Conservation (phyloP, 2,797 vertebrate species). For the Oreortyx pictus region DNA sequence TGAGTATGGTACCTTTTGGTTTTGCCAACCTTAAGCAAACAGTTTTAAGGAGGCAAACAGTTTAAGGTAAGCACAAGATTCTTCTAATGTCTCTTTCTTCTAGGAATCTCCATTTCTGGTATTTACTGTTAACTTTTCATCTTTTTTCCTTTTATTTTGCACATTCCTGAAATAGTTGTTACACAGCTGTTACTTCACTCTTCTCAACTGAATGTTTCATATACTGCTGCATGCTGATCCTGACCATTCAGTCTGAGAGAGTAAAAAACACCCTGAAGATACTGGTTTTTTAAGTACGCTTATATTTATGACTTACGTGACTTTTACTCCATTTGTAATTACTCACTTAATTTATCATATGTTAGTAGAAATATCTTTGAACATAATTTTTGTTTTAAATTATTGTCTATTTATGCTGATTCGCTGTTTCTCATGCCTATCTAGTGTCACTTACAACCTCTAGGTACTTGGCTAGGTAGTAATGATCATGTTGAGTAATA, state of each 20-base stretch:
- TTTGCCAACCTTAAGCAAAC: neutral
- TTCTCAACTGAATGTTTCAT: neutral
- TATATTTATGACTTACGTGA: neutral
- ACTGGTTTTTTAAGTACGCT: neutral
- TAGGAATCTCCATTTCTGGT: neutral
- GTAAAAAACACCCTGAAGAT: neutral
- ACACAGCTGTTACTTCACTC: neutral
- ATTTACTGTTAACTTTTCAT: neutral
- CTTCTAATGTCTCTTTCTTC: neutral
- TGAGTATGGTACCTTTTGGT: neutral
- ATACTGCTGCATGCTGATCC: neutral
- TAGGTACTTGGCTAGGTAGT: neutral
- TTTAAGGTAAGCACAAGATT: neutral
- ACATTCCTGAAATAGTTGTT: neutral
- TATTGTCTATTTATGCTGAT: neutral
- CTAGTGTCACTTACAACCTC: neutral
- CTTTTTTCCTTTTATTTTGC: neutral
- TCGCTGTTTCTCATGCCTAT: neutral
- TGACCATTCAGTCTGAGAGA: accelerated
- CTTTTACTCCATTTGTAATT: neutral
- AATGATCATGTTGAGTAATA: neutral
- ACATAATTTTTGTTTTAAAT: neutral
- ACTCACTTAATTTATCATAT: neutral
- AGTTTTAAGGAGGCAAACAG: neutral
- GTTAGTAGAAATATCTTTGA: neutral